Evolutionary conservation across 1,140 invertebrate genomes (phyloP).

Genomic region (Platorchestia sp.): DNA sequence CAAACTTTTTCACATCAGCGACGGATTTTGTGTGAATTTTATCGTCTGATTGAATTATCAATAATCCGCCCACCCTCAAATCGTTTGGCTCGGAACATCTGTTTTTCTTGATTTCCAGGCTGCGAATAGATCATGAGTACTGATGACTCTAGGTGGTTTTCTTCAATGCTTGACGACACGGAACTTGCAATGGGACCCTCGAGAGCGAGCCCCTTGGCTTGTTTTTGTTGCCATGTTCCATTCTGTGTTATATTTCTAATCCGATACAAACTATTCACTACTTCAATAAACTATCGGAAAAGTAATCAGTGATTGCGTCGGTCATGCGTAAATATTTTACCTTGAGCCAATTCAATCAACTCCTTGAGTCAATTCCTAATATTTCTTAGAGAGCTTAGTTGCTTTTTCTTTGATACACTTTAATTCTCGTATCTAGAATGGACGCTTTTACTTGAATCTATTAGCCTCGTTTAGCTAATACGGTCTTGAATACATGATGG

Average conservation of each 20-base stretch:
- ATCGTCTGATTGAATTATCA: too few relatives aligned
- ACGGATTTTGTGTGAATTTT: too few relatives aligned
- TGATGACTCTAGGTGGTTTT: too few relatives aligned
- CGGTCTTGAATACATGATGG: not conserved
- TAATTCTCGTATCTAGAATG: not conserved
- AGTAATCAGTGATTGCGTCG: too few relatives aligned
- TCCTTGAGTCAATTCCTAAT: not conserved
- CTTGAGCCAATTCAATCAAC: not conserved
- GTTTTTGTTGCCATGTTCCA: too few relatives aligned
- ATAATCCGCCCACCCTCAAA: too few relatives aligned
- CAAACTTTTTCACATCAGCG: too few relatives aligned
- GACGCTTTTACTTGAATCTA: not conserved
- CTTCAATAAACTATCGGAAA: not conserved
- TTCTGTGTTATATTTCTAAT: not conserved
- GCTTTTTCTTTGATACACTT: not conserved
- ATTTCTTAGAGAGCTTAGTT: not conserved
- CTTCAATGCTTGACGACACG: too few relatives aligned
- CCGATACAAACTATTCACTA: not conserved
- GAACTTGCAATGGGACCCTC: too few relatives aligned
- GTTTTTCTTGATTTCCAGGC: not conserved
- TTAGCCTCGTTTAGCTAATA: not conserved
- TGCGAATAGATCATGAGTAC: not conserved
- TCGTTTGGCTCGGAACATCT: not conserved
- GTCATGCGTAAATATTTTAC: not conserved
- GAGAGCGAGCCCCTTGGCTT: too few relatives aligned